phyloP scores from a whole-genome alignment of 2,888 invertebrate genomes.

The Cataglyphis altisquamis region DNA sequence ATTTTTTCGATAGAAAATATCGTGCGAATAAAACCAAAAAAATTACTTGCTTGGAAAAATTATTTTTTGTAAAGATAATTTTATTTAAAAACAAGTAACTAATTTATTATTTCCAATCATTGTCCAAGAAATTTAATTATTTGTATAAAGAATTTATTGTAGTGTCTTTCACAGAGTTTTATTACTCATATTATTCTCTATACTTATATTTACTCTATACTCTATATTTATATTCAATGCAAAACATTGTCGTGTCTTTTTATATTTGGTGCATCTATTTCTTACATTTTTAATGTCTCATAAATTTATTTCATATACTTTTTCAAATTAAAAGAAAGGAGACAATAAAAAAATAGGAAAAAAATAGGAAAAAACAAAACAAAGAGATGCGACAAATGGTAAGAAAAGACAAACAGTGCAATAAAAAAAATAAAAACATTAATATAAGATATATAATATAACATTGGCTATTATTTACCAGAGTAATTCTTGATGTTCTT shows the following conservation, averaged over 20 bases:
- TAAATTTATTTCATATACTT: too few relatives aligned
- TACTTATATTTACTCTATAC: too few relatives aligned
- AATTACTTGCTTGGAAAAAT: background rate
- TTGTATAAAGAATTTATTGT: background rate
- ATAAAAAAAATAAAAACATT: background rate
- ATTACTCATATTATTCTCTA: too few relatives aligned
- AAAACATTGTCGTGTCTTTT: too few relatives aligned
- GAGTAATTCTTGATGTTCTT: slow-evolving; percentile 35
- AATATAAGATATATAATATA: background rate
- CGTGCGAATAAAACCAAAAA: background rate
- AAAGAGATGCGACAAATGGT: too few relatives aligned
- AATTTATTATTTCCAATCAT: background rate
- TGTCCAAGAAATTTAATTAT: background rate
- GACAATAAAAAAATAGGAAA: too few relatives aligned
- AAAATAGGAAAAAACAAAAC: too few relatives aligned
- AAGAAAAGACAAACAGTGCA: background rate
- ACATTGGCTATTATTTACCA: slow-evolving; percentile 7
- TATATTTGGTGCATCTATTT: too few relatives aligned
- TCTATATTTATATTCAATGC: too few relatives aligned
- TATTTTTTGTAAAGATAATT: background rate
- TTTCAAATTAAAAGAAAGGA: too few relatives aligned
- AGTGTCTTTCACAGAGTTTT: too few relatives aligned
- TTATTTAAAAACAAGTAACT: background rate
- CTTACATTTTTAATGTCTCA: too few relatives aligned
- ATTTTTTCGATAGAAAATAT: background rate